Evolutionary conservation across 2,888 invertebrate genomes (phyloP).

Genomic region (Cactoblastis cactorum): DNA sequence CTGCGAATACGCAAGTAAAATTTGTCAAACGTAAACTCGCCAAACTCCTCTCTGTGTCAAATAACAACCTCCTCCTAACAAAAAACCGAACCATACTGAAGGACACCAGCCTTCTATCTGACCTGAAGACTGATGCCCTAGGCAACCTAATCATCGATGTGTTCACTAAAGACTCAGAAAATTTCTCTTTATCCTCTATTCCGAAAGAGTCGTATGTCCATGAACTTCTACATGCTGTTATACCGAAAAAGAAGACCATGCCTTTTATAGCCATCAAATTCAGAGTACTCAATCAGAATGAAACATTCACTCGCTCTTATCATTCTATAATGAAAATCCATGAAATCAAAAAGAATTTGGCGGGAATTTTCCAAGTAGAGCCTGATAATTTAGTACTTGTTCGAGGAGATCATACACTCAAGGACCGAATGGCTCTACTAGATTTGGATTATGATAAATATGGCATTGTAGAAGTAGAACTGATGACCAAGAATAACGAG

Average conservation of each 20-base stretch:
- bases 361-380: slow-evolving; percentile 77
- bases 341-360: slow-evolving; percentile 81
- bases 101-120: slow-evolving; percentile 55
- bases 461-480: slow-evolving; percentile 67
- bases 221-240: slow-evolving; percentile 56
- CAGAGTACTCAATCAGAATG: slow-evolving; percentile 58
- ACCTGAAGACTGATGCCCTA: slow-evolving; percentile 56
- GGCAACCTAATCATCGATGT: slow-evolving; percentile 67
- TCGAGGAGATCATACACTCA: slow-evolving; percentile 61
- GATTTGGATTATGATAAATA: slow-evolving; percentile 72
- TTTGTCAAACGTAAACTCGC: slow-evolving; percentile 66
- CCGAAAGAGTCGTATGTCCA: slow-evolving; percentile 66
- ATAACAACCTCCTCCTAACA: slow-evolving; percentile 58
- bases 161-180: slow-evolving; percentile 63
- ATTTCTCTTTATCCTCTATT: slow-evolving; percentile 58
- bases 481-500: slow-evolving; percentile 60
- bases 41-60: slow-evolving; percentile 58
- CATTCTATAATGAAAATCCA: slow-evolving; percentile 73
- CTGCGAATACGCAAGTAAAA: slow-evolving; percentile 61
- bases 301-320: slow-evolving; percentile 74
- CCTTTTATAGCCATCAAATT: slow-evolving; percentile 73
- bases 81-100: slow-evolving; percentile 66
- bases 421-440: slow-evolving; percentile 61
- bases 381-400: slow-evolving; percentile 69
- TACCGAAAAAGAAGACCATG: slow-evolving; percentile 60